These are phyloP conservation scores for Hydroisotoma schaefferi DNA, from an alignment of 2,888 invertebrate species.

Conservation along the genomic window DNA sequence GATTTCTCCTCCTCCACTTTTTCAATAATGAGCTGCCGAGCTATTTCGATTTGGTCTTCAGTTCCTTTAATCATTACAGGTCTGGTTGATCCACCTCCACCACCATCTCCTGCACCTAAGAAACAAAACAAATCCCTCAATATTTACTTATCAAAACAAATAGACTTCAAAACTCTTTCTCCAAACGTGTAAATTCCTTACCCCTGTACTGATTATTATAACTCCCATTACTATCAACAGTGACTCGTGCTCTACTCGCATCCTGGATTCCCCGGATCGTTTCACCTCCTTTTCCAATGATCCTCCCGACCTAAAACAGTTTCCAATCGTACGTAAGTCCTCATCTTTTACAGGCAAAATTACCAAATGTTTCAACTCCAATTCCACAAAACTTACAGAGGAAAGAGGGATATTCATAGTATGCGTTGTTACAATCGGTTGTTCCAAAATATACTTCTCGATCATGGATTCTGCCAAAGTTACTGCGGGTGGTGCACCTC, in stretches of 20 bases:
- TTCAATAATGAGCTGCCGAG: conserved; percentile 68
- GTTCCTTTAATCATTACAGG: conserved; percentile 61
- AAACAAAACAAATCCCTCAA: not conserved
- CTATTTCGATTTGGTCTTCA: conserved; percentile 68
- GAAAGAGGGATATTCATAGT: conserved; percentile 28
- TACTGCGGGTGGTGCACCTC: conserved; percentile 65
- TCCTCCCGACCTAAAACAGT: too few relatives aligned
- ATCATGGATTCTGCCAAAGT: conserved; percentile 70
- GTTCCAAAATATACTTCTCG: conserved; percentile 63
- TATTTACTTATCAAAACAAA: conserved; percentile 5
- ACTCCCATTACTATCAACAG: conserved; percentile 56
- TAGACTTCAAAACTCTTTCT: conserved; percentile 40
- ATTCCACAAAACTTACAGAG: too few relatives aligned
- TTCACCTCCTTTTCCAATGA: conserved; percentile 73
- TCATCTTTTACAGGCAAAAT: too few relatives aligned
- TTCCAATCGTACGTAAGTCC: too few relatives aligned
- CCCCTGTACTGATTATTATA: conserved; percentile 23
- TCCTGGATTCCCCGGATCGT: conserved; percentile 68
- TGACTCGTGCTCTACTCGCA: conserved; percentile 68
- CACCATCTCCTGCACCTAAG: conserved; percentile 17
- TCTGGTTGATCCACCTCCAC: conserved; percentile 22
- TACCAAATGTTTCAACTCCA: too few relatives aligned
- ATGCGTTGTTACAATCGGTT: conserved; percentile 63
- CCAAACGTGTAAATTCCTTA: conserved; percentile 24
- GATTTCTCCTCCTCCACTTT: conserved; percentile 61